A percentile compares a stretch with the other conserved stretches of the same genome.
phyloP scores from a whole-genome alignment of 2,888 invertebrate species.

The Panzeria rudis region DNA sequence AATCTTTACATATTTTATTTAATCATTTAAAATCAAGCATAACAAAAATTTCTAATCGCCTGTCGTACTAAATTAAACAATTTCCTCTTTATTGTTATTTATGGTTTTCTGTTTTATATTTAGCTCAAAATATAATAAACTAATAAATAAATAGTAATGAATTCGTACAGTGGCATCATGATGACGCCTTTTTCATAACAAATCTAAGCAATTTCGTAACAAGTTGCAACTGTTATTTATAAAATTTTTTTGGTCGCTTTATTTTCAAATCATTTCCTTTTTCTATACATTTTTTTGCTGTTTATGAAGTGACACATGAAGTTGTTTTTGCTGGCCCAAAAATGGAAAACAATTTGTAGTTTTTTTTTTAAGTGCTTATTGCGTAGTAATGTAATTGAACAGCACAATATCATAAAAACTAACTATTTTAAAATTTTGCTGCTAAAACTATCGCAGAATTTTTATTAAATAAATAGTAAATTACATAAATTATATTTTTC shows the following conservation, averaged over 20 bases:
- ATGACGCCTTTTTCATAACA: conserved; percentile 23
- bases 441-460: too few relatives aligned
- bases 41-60: background rate
- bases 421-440: too few relatives aligned
- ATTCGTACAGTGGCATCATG: background rate
- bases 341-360: conserved; percentile 57
- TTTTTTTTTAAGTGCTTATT: conserved; percentile 26
- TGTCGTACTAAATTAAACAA: conserved; percentile 19
- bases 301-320: background rate
- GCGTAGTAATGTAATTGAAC: too few relatives aligned
- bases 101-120: conserved; percentile 19
- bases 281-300: conserved; percentile 8
- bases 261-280: conserved; percentile 37
- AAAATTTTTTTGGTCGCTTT: conserved; percentile 4
- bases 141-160: conserved; percentile 18
- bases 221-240: conserved; percentile 51
- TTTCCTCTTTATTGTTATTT: conserved; percentile 36
- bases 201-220: conserved; percentile 24
- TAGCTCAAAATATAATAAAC: conserved; percentile 34
- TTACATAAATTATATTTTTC: too few relatives aligned
- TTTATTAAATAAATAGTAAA: too few relatives aligned
- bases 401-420: too few relatives aligned
- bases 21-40: background rate
- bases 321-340: conserved; percentile 26
- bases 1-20: background rate